Conservation (phyloP, 2,888 invertebrate genomes). For the Ochlodes sylvanus region DNA sequence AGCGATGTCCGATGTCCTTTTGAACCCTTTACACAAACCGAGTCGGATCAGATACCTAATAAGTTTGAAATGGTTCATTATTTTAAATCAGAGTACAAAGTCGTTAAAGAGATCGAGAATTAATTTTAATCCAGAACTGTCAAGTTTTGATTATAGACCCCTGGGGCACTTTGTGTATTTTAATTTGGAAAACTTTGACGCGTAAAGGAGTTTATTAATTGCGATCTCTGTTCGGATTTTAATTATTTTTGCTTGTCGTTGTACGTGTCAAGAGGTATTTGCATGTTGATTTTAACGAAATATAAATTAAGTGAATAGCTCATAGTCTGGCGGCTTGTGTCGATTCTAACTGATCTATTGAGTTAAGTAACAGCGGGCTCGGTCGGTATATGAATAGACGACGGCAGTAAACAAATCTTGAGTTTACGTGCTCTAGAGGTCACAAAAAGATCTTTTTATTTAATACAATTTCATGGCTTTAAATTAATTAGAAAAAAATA, state of each 20-base stretch:
- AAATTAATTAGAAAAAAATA: no score
- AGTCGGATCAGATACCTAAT: neutral
- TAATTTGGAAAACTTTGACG: conserved; percentile 12
- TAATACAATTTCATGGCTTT: no score
- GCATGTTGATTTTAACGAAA: no score
- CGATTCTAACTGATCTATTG: no score
- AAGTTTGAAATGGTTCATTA: conserved; percentile 4
- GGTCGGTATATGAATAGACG: no score
- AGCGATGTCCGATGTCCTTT: neutral
- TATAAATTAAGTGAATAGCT: no score
- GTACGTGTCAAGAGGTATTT: no score
- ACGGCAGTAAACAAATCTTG: no score
- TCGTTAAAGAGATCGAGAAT: conserved; percentile 6
- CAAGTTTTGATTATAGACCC: conserved; percentile 6
- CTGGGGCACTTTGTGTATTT: conserved; percentile 9
- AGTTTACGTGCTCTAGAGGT: no score
- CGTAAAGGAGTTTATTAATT: conserved; percentile 5
- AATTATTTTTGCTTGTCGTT: neutral
- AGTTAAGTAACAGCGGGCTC: no score
- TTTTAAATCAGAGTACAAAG: conserved; percentile 12
- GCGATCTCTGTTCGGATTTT: neutral
- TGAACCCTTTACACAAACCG: neutral
- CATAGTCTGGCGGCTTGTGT: no score
- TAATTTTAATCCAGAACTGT: conserved; percentile 5
- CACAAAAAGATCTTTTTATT: no score